phyloP scores from a whole-genome alignment of 2,797 vertebrate species.

The Eleutherodactylus coqui region DNA sequence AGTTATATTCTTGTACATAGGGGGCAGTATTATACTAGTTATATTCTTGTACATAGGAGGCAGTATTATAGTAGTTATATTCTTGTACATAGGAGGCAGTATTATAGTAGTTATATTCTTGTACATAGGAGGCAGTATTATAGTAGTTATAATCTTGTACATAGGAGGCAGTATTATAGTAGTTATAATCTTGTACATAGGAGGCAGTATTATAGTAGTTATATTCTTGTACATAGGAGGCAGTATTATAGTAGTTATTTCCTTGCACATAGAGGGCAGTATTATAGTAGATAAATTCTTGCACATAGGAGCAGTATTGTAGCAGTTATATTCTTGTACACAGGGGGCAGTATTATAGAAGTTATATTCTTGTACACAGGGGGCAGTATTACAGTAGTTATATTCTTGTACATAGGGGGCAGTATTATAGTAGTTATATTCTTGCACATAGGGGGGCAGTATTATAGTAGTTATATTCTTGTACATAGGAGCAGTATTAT shows the following conservation, averaged over 20 bases:
- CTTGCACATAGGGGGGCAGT: no score
- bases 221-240: not conserved
- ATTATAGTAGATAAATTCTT: not conserved
- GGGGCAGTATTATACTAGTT: no score
- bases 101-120: conserved; percentile 16
- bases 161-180: conserved; percentile 10
- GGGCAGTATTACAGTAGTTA: no score
- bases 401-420: no score
- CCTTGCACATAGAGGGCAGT: not conserved
- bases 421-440: no score
- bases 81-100: not conserved
- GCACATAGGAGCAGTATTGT: not conserved
- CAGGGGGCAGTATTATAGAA: not conserved
- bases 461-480: no score
- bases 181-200: conserved; percentile 7
- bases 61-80: no score
- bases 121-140: conserved; percentile 7
- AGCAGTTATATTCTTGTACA: not conserved
- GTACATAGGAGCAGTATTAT: no score
- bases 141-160: conserved; percentile 8
- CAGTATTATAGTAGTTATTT: conserved; percentile 6
- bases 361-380: not conserved
- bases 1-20: no score
- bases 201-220: conserved; percentile 9
- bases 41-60: no score